Base-by-base conservation (phyloP, 2,888 invertebrate genomes). In the Nasonovia ribisnigri region DNA sequence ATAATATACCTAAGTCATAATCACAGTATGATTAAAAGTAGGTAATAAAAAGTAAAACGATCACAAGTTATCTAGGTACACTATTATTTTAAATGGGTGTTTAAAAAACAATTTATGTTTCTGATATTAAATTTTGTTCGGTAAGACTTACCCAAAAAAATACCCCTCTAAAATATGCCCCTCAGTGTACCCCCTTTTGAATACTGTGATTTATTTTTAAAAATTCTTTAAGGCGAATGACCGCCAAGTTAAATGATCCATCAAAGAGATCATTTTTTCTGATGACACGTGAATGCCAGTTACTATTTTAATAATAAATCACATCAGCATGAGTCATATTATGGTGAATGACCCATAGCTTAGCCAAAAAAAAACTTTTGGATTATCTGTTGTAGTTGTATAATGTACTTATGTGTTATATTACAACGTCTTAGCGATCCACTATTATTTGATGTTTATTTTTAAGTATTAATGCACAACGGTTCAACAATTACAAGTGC, bases 251-350 rank as follows among this genome's bases (percentile, higher is more conserved):
- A 93, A 93, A 93, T 89, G 89, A 93, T 93, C 89, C 84, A 84
- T 93, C 93, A 93, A 93, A 93, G 89, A 90, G 84, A 93, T 93
- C 88, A 93, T 93, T 93, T 93, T 93, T 93, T 90, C 57, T 93
- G 93, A 90, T 90, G 93, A 90, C 90, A 90, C 86, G 67, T 90
- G 84, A 90, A 93, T 90, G 90, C 93, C 84, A 90, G 93, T 86
- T 90, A 93, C 93, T 93, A 93, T 90, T 93, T 93, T 90, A 93
- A 90, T 93, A 93, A 93, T 93, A 93, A 93, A 93, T 93, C 93
- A 90, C 86, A 93, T 89, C 43, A 93, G 93, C 86, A 87, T 93
- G 93, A 93, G 93, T 93, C 93, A 93, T 42, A 46, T 46, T 46
- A 67, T 90, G 93, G 93, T 93, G 93, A 93, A 93, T 93, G 93